Evolutionary conservation across 2,888 invertebrate genomes (phyloP), one percentile per base, ranked within the genome.

Genomic region (Pteria penguin): DNA sequence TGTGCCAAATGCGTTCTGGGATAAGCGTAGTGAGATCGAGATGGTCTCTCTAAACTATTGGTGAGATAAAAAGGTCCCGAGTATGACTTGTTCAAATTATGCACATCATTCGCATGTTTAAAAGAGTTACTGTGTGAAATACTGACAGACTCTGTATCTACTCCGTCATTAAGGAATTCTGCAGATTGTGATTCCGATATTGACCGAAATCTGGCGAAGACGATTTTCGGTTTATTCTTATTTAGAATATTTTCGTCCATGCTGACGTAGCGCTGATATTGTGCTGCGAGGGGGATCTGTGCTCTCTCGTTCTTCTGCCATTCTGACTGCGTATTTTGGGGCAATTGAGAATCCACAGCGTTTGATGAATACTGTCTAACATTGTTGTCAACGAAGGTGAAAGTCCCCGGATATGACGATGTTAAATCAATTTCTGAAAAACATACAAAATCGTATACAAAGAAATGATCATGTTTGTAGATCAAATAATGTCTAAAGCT

Each of bases 161-260:
- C 54, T 31, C 29, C 24, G 57, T 55, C 29, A 14, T 31, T n/a
- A 24, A 32, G 33, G 4, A 32, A 14, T 11, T 68, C 31, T 24
- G 57, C 32, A 68, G 31, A 27, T 11, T 68, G 57, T 11, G 68
- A 68, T 55, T 68, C 68, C 3, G 68, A 68, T 22, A 32, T 68
- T 18, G 68, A 68, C 18, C 68, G n/a, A 32, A 54, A 68, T 31
- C 68, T 55, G 4, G 68, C 68, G 29, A 68, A 68, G 33, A 57
- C 55, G 32, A 68, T 68, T 0, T 45, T 45, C 18, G 57, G 29
- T 27, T 60, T 60, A 22, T 57, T 27, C 4, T 55, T 32, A 18
- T 55, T 55, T n/a, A 57, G 67, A 31, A 57, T 54, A 57, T 76
- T 45, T 27, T 76, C 76, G 60, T 76, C 76, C 2, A 72, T 55